Evolutionary conservation across 1,140 invertebrate genomes (phyloP).

Genomic region (Neodiprion fabricii): DNA sequence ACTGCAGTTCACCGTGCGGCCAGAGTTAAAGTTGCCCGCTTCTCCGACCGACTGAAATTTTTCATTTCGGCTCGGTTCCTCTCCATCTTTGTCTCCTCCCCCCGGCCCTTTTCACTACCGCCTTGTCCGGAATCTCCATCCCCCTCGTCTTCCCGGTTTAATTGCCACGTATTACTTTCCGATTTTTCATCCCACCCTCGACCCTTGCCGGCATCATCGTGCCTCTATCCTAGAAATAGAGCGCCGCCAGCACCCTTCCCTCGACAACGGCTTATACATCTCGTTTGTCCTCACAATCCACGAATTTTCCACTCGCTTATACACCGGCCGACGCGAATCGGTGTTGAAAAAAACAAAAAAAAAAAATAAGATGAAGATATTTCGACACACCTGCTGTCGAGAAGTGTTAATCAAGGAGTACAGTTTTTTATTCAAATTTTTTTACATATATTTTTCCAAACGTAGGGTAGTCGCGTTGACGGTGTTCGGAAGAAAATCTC

Average conservation of each 20-base stretch:
- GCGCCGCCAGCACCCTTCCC: background rate
- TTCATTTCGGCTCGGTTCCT: constrained; percentile 34
- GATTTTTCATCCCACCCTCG: background rate
- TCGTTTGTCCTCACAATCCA: too few species aligned
- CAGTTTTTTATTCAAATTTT: too few species aligned
- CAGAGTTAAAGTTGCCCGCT: constrained; percentile 15
- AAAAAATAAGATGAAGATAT: too few species aligned
- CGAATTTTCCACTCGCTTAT: background rate
- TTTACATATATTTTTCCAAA: too few species aligned
- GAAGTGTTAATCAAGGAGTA: too few species aligned
- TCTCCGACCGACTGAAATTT: constrained; percentile 39
- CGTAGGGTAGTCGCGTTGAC: too few species aligned
- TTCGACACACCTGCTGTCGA: too few species aligned
- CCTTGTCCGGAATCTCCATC: background rate
- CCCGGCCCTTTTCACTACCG: background rate
- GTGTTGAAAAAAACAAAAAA: too few species aligned
- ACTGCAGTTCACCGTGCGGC: constrained; percentile 5
- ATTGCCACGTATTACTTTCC: background rate
- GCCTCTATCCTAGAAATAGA: background rate
- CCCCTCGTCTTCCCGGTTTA: background rate
- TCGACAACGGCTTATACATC: background rate
- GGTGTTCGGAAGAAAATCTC: too few species aligned
- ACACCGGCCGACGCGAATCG: too few species aligned
- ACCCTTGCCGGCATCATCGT: background rate
- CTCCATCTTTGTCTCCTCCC: constrained; percentile 26